Conservation (phyloP, 2,888 invertebrate species). For the Barypeithes pellucidus region DNA sequence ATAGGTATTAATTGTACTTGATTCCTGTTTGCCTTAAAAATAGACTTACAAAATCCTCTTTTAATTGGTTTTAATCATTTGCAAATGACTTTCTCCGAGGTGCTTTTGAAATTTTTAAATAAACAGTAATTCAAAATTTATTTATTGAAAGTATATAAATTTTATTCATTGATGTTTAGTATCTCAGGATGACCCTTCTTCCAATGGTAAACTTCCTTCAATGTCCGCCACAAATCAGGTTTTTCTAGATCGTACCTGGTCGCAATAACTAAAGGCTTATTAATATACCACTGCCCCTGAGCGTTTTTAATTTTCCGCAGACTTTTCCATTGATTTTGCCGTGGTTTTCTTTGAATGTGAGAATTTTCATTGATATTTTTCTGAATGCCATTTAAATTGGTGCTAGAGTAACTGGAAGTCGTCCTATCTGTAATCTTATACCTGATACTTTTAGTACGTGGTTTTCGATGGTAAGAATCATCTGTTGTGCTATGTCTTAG, state of each 20-base stretch:
- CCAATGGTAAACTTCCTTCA: neutral
- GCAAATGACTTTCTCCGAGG: too few species aligned
- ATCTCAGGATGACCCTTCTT: neutral
- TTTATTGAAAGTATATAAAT: too few species aligned
- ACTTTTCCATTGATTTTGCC: neutral
- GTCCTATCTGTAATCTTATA: neutral
- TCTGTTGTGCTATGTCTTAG: too few species aligned
- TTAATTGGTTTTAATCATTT: too few species aligned
- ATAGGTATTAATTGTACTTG: too few species aligned
- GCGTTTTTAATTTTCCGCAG: neutral
- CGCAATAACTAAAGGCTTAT: too few species aligned
- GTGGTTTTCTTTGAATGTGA: neutral
- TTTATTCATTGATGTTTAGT: too few species aligned
- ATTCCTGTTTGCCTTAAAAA: too few species aligned
- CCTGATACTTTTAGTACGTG: neutral
- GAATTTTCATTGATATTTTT: neutral
- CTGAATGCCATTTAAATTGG: neutral
- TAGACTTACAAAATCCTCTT: too few species aligned
- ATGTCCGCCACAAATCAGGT: neutral
- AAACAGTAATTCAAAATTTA: too few species aligned
- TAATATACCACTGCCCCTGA: neutral
- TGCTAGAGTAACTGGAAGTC: neutral
- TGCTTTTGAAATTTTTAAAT: too few species aligned
- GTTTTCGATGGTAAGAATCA: too few species aligned
- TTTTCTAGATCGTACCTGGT: neutral